phyloP scores from a whole-genome alignment of 1,140 invertebrate genomes.

The Dendrolimus punctatus region DNA sequence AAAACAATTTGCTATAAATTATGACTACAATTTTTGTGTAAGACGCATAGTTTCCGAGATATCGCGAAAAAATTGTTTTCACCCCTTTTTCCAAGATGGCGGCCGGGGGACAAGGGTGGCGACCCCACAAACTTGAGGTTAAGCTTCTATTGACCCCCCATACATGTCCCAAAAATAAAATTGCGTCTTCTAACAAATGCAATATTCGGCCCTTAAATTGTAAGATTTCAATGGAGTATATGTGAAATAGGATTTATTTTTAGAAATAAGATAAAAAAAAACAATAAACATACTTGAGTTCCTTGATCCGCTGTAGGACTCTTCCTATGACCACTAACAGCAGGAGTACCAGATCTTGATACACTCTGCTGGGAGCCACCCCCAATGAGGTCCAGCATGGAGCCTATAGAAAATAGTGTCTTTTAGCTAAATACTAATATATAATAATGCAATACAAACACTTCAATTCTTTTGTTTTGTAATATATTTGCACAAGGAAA shows the following conservation, averaged over 20 bases:
- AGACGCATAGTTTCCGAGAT: no score
- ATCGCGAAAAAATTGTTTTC: no score
- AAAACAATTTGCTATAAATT: no score
- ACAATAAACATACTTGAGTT: slow-evolving; percentile 74
- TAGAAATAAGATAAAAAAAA: background rate
- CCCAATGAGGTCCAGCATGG: slow-evolving; percentile 84
- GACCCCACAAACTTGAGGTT: no score
- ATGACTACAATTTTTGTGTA: no score
- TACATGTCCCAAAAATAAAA: no score
- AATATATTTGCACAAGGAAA: background rate
- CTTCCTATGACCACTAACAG: slow-evolving; percentile 78
- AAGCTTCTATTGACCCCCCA: no score
- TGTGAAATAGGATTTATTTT: slow-evolving; percentile 1
- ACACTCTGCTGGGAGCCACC: slow-evolving; percentile 72
- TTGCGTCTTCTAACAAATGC: no score
- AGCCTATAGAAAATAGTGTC: slow-evolving; percentile 47
- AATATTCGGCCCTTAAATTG: no score
- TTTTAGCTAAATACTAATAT: background rate
- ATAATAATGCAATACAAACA: background rate
- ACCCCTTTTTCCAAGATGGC: no score
- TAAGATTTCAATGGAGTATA: no score
- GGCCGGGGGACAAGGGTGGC: no score
- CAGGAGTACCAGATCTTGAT: slow-evolving; percentile 84
- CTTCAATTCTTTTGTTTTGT: background rate
- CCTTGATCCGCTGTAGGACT: slow-evolving; percentile 89